Percentiles rank a stretch among this genome's conserved stretches.
Conservation (phyloP, 23 tunicate genomes). For the Phallusia fumigata region DNA sequence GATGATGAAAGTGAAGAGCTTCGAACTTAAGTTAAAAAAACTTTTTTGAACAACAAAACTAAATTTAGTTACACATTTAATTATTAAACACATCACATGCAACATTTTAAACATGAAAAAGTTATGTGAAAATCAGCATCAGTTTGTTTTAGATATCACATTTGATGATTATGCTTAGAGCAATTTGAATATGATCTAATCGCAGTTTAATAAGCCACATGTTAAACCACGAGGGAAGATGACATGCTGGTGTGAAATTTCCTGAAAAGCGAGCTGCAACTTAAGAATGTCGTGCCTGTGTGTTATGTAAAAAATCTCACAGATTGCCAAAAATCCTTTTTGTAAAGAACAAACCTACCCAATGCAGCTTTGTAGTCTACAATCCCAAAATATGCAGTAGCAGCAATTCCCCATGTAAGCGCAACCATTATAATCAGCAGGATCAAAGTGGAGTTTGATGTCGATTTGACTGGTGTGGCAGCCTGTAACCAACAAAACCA, state of each 20-base stretch:
- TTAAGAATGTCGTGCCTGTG: no score
- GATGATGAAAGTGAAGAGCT: conserved; percentile 37
- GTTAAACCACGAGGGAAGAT: no score
- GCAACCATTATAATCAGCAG: conserved; percentile 55
- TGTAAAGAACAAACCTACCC: conserved; percentile 32
- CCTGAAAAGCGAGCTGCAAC: no score
- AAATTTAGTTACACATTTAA: no score
- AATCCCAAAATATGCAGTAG: conserved; percentile 77
- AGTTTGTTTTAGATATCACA: no score
- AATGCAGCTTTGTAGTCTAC: conserved; percentile 67
- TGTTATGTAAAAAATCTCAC: no score
- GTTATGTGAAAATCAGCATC: not conserved
- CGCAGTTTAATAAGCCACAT: no score
- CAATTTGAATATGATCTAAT: no score
- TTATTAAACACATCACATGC: not conserved
- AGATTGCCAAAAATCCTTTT: no score
- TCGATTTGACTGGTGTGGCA: not conserved
- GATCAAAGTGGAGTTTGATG: conserved; percentile 12
- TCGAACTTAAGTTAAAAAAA: conserved; percentile 12
- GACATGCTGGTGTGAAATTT: no score
- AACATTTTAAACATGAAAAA: not conserved
- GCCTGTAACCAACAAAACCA: not conserved
- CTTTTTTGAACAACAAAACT: no score
- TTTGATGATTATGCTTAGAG: no score
- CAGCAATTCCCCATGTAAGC: conserved; percentile 78